Evolutionary conservation across 2,888 invertebrate genomes (phyloP).

Genomic region (Iphiclides podalirius): DNA sequence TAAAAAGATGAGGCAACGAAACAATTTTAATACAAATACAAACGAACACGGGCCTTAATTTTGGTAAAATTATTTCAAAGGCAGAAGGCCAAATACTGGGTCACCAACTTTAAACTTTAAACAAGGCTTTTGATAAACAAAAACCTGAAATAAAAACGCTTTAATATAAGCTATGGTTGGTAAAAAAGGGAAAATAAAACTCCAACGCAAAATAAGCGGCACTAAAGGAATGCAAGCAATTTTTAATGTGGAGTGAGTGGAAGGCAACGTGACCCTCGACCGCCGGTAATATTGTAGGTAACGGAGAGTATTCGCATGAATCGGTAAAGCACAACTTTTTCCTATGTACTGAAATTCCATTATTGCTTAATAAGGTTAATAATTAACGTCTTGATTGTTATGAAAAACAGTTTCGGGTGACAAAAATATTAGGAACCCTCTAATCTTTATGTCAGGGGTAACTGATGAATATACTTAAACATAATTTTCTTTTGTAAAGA

Average conservation of each 20-base stretch:
- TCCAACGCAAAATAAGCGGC: conserved; percentile 58
- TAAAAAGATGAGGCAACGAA: no score
- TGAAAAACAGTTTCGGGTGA: no score
- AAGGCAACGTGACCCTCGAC: conserved; percentile 46
- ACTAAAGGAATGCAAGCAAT: conserved; percentile 74
- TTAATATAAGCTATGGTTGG: conserved; percentile 44
- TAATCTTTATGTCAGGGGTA: no score
- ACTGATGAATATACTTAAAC: no score
- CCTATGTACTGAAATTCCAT: neutral
- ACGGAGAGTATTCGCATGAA: conserved; percentile 50
- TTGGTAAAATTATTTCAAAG: conserved; percentile 3
- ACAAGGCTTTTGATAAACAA: conserved; percentile 28
- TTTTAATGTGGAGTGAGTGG: conserved; percentile 70
- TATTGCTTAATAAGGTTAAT: neutral
- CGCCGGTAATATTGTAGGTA: conserved; percentile 55
- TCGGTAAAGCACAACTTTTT: conserved; percentile 33
- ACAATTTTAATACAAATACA: no score
- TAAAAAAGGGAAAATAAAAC: conserved; percentile 59
- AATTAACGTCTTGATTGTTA: no score
- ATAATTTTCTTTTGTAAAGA: no score
- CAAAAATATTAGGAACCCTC: no score
- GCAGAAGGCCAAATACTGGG: neutral
- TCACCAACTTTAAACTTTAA: neutral
- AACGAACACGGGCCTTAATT: no score
- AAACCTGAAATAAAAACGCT: conserved; percentile 59